A percentile compares a stretch with the other conserved stretches of the same genome.
These are phyloP conservation scores for Mythimna loreyi DNA, from an alignment of 2,888 invertebrate species.

Conservation along the genomic window DNA sequence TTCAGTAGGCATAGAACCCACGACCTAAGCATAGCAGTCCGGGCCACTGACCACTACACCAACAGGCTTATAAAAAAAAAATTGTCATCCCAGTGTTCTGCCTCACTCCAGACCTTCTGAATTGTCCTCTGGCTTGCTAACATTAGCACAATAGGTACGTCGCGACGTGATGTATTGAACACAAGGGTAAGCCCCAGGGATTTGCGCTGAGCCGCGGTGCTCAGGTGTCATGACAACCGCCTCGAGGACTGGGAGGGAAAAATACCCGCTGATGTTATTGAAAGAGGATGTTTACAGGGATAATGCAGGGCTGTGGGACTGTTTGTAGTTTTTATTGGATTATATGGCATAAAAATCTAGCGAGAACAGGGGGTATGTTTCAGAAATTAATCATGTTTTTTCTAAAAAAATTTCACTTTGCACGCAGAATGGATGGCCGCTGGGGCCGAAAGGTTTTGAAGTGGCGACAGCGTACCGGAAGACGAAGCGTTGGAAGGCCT, in stretches of 20 bases:
- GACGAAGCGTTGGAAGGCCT: too few relatives aligned
- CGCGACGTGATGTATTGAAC: slow-evolving; percentile 37
- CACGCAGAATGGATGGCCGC: too few relatives aligned
- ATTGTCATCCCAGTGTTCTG: too few relatives aligned
- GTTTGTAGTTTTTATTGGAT: not conserved
- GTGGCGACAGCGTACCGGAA: too few relatives aligned
- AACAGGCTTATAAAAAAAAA: too few relatives aligned
- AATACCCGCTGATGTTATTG: slow-evolving; percentile 9
- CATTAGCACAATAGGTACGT: slow-evolving; percentile 24
- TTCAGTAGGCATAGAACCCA: too few relatives aligned
- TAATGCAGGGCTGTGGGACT: not conserved
- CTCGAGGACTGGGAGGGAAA: slow-evolving; percentile 16
- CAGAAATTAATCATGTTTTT: not conserved
- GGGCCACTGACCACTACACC: too few relatives aligned
- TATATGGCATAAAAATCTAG: not conserved
- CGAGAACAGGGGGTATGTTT: not conserved
- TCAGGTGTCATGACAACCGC: slow-evolving; percentile 53
- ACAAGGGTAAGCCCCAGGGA: slow-evolving; percentile 44
- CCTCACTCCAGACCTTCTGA: slow-evolving; percentile 4
- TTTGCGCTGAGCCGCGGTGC: slow-evolving; percentile 35
- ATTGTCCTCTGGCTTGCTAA: not conserved
- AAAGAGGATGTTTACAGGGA: not conserved
- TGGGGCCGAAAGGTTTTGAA: too few relatives aligned
- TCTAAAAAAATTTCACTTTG: too few relatives aligned
- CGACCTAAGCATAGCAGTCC: too few relatives aligned